Conservation (phyloP, 1,140 invertebrate genomes). For the Chironomus tepperi region DNA sequence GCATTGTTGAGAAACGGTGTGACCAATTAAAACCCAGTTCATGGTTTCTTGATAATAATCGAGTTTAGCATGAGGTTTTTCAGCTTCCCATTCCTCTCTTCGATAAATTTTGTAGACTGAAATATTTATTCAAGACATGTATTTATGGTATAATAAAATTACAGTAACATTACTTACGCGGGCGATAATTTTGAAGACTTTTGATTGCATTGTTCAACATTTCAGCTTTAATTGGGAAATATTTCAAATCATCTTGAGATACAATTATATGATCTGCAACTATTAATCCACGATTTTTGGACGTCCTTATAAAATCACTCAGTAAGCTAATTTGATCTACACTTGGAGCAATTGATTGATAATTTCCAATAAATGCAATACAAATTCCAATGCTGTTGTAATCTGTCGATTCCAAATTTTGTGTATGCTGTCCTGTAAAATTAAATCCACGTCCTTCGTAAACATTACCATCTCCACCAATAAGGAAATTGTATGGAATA, state of each 20-base stretch:
- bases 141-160: not conserved
- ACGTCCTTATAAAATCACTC: not conserved
- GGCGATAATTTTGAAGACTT: not conserved
- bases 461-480: slow-evolving; percentile 39
- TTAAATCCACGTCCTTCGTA: no score
- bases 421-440: slow-evolving; percentile 38
- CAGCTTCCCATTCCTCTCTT: not conserved
- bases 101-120: not conserved
- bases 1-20: not conserved
- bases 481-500: no score
- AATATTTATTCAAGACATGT: not conserved
- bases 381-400: slow-evolving; percentile 52
- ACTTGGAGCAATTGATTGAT: slow-evolving; percentile 28
- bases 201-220: not conserved
- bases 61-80: not conserved
- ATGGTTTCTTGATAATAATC: not conserved
- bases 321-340: not conserved
- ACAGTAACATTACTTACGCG: not conserved
- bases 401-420: slow-evolving; percentile 40
- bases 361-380: slow-evolving; percentile 49
- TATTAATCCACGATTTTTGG: not conserved
- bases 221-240: not conserved
- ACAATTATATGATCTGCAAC: not conserved
- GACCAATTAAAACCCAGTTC: not conserved
- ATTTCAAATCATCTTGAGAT: not conserved